A percentile compares a stretch with the other conserved stretches of the same genome.
Evolutionary conservation across 1,140 invertebrate genomes (phyloP).

Genomic region (Marisa cornuarietis): DNA sequence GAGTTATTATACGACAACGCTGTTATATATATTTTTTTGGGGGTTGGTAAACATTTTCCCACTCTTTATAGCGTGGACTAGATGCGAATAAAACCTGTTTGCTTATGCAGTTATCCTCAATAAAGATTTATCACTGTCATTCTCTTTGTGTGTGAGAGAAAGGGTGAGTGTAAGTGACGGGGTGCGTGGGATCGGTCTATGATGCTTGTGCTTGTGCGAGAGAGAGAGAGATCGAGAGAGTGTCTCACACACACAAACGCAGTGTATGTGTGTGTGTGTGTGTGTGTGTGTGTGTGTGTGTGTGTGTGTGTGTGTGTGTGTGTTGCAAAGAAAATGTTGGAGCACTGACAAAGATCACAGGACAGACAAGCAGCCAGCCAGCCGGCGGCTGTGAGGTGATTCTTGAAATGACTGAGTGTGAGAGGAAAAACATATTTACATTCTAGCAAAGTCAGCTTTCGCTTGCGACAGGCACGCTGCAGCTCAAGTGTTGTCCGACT

Average conservation of each 20-base stretch:
- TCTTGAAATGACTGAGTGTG: background rate
- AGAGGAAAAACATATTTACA: background rate
- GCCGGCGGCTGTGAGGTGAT: background rate
- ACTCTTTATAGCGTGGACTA: background rate
- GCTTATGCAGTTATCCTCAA: background rate
- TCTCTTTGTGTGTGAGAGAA: background rate
- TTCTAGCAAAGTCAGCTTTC: background rate
- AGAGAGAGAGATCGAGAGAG: background rate
- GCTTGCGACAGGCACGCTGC: background rate
- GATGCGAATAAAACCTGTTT: background rate
- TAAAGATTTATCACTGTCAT: background rate
- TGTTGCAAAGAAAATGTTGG: background rate
- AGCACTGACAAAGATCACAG: background rate
- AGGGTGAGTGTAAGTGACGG: background rate
- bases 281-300: no score
- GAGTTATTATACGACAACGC: no score
- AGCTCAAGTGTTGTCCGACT: no score
- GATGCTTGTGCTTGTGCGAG: no score
- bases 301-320: no score
- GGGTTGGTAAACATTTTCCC: background rate
- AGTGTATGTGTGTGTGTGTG: no score
- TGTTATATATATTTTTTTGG: no score
- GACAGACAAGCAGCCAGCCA: background rate
- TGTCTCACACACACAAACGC: no score
- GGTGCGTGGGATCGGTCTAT: no score